phyloP scores from a whole-genome alignment of 1,140 invertebrate species.

The Eriosoma lanigerum region DNA sequence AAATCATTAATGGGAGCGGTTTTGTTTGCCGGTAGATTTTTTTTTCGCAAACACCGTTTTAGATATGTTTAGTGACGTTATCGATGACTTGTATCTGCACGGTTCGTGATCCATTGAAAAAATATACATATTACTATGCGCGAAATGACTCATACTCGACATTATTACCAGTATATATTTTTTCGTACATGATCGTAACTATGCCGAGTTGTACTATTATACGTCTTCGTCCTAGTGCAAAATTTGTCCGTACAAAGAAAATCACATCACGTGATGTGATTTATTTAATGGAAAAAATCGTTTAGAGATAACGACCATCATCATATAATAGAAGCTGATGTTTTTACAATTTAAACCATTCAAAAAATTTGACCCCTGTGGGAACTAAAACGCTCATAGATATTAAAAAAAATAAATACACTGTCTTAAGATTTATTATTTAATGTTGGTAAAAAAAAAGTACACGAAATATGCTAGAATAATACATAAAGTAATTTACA shows the following conservation, averaged over 20 bases:
- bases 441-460: background rate
- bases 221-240: background rate
- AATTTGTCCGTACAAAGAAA: slow-evolving; percentile 5
- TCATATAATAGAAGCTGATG: background rate
- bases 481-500: background rate
- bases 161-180: background rate
- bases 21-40: slow-evolving; percentile 28
- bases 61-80: slow-evolving; percentile 34
- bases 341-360: slow-evolving; percentile 40
- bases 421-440: background rate
- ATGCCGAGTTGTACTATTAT: too few species aligned
- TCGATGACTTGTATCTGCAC: slow-evolving; percentile 21
- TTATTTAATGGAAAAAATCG: slow-evolving; percentile 2
- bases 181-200: background rate
- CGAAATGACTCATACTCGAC: slow-evolving; percentile 38
- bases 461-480: background rate
- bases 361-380: slow-evolving; percentile 33
- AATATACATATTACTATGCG: slow-evolving; percentile 12
- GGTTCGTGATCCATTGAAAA: slow-evolving; percentile 46
- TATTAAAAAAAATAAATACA: background rate
- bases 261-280: slow-evolving; percentile 25
- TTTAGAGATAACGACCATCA: background rate
- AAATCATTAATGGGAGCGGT: slow-evolving; percentile 47
- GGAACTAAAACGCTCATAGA: slow-evolving; percentile 21
- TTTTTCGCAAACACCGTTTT: slow-evolving; percentile 46